Conservation (phyloP, 2,888 invertebrate genomes). For the Lingula anatina region DNA sequence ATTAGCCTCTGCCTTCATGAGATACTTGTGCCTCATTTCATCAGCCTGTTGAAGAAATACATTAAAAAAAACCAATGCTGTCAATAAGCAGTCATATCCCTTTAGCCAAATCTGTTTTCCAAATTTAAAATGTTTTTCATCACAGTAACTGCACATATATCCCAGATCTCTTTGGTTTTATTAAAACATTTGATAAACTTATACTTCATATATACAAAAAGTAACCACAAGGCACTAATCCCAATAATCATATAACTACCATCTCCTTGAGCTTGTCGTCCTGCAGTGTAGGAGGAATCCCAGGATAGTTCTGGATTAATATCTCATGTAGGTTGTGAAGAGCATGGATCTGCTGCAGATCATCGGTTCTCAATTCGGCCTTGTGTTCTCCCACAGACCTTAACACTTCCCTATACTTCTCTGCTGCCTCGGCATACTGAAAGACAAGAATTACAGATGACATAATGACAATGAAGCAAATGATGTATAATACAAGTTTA, state of each 20-base stretch:
- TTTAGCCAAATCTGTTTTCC: too few species aligned
- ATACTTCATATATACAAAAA: too few species aligned
- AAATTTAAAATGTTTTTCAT: too few species aligned
- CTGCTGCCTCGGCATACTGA: slow-evolving; percentile 57
- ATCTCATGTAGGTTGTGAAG: slow-evolving; percentile 62
- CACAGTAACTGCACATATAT: too few species aligned
- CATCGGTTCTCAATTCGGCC: slow-evolving; percentile 58
- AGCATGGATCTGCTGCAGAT: slow-evolving; percentile 65
- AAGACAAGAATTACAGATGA: neutral
- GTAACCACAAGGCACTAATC: too few species aligned
- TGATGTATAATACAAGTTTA: neutral
- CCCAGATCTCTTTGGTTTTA: too few species aligned
- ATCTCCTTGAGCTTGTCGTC: slow-evolving; percentile 55
- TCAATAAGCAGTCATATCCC: too few species aligned
- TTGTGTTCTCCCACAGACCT: slow-evolving; percentile 50
- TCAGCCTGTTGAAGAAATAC: slow-evolving; percentile 41
- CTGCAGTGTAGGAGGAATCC: slow-evolving; percentile 56
- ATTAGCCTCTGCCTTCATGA: slow-evolving; percentile 46
- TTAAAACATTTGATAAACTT: too few species aligned
- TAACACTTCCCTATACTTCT: slow-evolving; percentile 62
- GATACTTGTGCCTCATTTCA: slow-evolving; percentile 60
- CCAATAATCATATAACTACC: too few species aligned
- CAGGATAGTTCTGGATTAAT: slow-evolving; percentile 37
- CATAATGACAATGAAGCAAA: neutral
- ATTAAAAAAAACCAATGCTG: neutral